Evolutionary conservation across 2,888 invertebrate genomes (phyloP).

Genomic region (Trichacis sp.): DNA sequence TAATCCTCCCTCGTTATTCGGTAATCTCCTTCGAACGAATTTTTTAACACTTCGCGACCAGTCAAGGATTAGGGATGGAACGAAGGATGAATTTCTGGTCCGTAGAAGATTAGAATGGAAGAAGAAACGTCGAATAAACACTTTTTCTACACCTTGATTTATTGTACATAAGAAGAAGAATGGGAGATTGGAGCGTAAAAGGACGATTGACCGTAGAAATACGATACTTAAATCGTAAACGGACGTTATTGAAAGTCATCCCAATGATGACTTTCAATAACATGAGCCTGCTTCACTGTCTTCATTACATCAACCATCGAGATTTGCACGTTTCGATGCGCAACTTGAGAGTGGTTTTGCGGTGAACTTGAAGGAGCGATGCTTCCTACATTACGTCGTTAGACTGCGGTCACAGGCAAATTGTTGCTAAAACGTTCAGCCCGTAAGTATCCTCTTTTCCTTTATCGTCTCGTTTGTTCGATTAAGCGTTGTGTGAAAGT

Average conservation of each 20-base stretch:
- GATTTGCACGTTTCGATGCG: slow-evolving; percentile 13
- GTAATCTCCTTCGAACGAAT: not conserved
- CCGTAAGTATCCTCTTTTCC: slow-evolving; percentile 50
- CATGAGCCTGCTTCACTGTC: slow-evolving; percentile 2
- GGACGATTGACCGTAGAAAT: not conserved
- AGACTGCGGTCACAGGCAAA: slow-evolving; percentile 64
- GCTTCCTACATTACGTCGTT: slow-evolving; percentile 61
- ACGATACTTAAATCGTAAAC: slow-evolving; percentile 4
- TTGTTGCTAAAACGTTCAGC: slow-evolving; percentile 62
- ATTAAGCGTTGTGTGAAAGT: slow-evolving; percentile 25
- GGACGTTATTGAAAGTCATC: not conserved
- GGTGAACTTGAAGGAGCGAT: slow-evolving; percentile 41
- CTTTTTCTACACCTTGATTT: too few species aligned
- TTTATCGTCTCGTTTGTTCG: slow-evolving; percentile 40
- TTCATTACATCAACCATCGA: slow-evolving; percentile 11
- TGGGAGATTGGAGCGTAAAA: not conserved
- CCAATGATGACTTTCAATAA: slow-evolving; percentile 3
- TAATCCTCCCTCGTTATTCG: not conserved
- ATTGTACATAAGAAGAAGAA: not conserved
- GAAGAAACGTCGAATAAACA: too few species aligned
- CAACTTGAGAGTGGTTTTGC: slow-evolving; percentile 39
- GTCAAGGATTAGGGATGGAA: too few species aligned
- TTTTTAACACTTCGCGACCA: not conserved
- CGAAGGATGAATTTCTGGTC: too few species aligned
- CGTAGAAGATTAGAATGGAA: too few species aligned